A percentile compares a stretch with the other conserved stretches of the same genome.
Evolutionary conservation across 2,888 invertebrate genomes (phyloP).

Genomic region (Meganola albula): DNA sequence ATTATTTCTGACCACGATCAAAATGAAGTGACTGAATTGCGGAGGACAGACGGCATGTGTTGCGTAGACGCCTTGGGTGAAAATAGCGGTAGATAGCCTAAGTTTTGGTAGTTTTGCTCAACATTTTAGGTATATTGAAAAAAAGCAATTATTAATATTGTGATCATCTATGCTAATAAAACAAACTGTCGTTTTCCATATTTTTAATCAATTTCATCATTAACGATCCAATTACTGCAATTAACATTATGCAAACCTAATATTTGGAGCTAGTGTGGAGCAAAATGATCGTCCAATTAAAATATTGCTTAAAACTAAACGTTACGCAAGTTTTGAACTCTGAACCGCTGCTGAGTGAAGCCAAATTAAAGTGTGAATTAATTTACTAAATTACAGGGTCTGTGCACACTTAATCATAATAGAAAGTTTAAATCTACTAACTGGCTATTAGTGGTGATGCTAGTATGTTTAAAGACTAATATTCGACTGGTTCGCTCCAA

Average conservation of each 20-base stretch:
- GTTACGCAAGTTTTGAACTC: constrained; percentile 46
- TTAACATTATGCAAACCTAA: constrained; percentile 29
- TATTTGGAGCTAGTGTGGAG: constrained; percentile 31
- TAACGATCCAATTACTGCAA: constrained; percentile 17
- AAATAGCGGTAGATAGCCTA: too few relatives aligned
- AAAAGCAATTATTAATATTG: too few relatives aligned
- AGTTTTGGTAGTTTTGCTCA: too few relatives aligned
- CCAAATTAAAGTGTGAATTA: constrained; percentile 43
- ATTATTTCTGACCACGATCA: too few relatives aligned
- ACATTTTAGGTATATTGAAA: too few relatives aligned
- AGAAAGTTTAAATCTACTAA: constrained; percentile 38
- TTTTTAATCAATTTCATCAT: constrained; percentile 16
- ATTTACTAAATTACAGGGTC: constrained; percentile 42
- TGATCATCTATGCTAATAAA: too few relatives aligned
- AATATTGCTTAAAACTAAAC: constrained; percentile 36
- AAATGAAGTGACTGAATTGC: too few relatives aligned
- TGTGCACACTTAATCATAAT: constrained; percentile 40
- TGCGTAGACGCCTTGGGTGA: too few relatives aligned
- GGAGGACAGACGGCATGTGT: too few relatives aligned
- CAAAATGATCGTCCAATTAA: constrained; percentile 41
- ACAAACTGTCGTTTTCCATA: background rate
- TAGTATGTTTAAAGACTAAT: constrained; percentile 2
- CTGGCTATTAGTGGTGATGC: constrained; percentile 16
- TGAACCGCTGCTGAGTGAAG: constrained; percentile 48
- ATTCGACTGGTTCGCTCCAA: background rate